These are phyloP conservation scores for Hippopotamus amphibius DNA, from an alignment of 2,113 vertebrate genomes.

Conservation along the genomic window DNA sequence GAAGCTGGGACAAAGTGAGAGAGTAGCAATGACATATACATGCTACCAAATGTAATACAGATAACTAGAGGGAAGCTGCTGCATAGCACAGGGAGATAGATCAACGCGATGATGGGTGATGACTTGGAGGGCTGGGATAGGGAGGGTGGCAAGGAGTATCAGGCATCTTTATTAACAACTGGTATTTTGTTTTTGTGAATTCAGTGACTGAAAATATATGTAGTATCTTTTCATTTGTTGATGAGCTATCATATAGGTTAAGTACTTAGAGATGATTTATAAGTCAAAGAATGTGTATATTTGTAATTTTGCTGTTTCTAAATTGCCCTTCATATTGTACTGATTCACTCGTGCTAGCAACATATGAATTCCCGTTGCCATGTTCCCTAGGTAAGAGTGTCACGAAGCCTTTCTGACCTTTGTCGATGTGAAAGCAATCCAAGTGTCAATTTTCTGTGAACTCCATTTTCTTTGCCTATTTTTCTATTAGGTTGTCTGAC, in stretches of 20 bases:
- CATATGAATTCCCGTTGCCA: background rate
- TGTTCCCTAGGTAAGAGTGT: background rate
- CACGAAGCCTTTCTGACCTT: background rate
- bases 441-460: background rate
- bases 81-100: too few species aligned
- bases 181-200: background rate
- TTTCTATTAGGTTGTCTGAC: background rate
- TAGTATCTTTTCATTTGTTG: background rate
- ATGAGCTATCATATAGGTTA: background rate
- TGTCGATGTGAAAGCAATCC: background rate
- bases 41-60: too few species aligned
- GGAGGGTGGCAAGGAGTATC: too few species aligned
- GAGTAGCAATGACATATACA: too few species aligned
- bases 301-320: background rate
- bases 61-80: too few species aligned
- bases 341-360: background rate
- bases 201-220: background rate
- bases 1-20: too few species aligned
- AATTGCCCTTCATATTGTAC: background rate
- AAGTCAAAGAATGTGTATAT: background rate
- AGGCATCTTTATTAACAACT: background rate
- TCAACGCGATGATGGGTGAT: too few species aligned
- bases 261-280: background rate
- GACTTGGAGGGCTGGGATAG: too few species aligned
- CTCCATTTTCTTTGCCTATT: background rate